Percentiles rank a stretch among this genome's conserved stretches.
Conservation (phyloP, 2,888 invertebrate genomes). For the Agrochola litura region DNA sequence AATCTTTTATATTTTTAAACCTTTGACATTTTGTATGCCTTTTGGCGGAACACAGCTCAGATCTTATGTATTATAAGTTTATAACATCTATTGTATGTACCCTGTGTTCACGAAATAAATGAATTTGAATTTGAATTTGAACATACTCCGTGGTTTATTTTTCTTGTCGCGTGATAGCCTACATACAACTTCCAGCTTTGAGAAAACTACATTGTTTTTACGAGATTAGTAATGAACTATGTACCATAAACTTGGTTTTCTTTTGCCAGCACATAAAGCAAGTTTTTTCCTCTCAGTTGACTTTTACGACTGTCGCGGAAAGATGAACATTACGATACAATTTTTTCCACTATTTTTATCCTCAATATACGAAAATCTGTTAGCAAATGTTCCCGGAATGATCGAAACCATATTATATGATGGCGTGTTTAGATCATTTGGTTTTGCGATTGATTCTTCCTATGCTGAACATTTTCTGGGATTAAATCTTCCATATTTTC, state of each 20-base stretch:
- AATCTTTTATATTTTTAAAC: too few relatives aligned
- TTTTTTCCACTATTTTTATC: constrained; percentile 46
- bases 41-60: too few relatives aligned
- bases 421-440: constrained; percentile 32
- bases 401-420: constrained; percentile 11
- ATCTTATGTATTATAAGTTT: too few relatives aligned
- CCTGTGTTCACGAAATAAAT: too few relatives aligned
- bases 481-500: neutral
- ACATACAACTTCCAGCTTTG: constrained; percentile 7
- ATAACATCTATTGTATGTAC: too few relatives aligned
- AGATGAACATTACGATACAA: constrained; percentile 55
- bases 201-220: constrained; percentile 51
- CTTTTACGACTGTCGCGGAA: constrained; percentile 44
- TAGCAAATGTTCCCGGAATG: constrained; percentile 27
- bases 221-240: constrained; percentile 46
- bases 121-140: too few relatives aligned
- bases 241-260: constrained; percentile 42
- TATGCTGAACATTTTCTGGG: neutral
- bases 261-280: constrained; percentile 60
- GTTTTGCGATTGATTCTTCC: constrained; percentile 14
- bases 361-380: constrained; percentile 32
- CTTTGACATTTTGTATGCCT: too few relatives aligned
- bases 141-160: neutral
- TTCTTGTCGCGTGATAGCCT: neutral
- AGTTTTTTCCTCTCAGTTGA: constrained; percentile 48